Base-by-base conservation (phyloP, 2,797 vertebrate species). In the Naso thynnoides region DNA sequence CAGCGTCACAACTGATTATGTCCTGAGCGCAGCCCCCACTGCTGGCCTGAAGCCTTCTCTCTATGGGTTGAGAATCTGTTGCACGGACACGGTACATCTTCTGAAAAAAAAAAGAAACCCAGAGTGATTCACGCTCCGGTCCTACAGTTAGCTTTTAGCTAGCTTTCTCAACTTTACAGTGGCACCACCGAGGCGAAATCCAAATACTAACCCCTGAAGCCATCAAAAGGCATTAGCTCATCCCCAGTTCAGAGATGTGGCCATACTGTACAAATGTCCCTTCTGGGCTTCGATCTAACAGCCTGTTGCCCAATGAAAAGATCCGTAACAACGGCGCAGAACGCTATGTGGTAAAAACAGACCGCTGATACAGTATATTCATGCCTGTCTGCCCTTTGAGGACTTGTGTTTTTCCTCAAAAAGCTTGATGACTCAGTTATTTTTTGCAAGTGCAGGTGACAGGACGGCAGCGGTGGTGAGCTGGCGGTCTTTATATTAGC, bases 191-290 rank as follows among this genome's bases (percentile, higher is more conserved):
- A 85, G 49, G 55, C 38, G 3, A 69, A 70, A 76, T 45, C 71
- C 54, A 50, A 67, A 63, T 80, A 70, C 63, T 54, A n/a, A 64
- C 61, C 76, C 78, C 70, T 42, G 65, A 64, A 73, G 72, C 70
- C 0, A 39, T 82, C 89, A 76, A n/a, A 77, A 78, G 36, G 7
- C 62, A 83, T 88, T 56, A 89, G 65, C 60, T 86, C 82, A 81
- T n/a, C 7, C 16, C 50, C 21, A 6, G 27, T 24, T 58, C 45
- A 54, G 19, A 19, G 70, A 16, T 1, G 60, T 33, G 47, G 39
- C 57, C 69, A 52, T 68, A 82, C 71, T 84, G 70, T 80, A 65
- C 38, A 50, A 52, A 81, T 64, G 73, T 72, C 68, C 75, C 75
- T 83, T 27, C 66, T 69, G 59, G 85, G 75, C 59, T 29, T 3